Evolutionary conservation across 2,888 invertebrate genomes (phyloP), one percentile per base, ranked within the genome.

Genomic region (Eupithecia tripunctaria): DNA sequence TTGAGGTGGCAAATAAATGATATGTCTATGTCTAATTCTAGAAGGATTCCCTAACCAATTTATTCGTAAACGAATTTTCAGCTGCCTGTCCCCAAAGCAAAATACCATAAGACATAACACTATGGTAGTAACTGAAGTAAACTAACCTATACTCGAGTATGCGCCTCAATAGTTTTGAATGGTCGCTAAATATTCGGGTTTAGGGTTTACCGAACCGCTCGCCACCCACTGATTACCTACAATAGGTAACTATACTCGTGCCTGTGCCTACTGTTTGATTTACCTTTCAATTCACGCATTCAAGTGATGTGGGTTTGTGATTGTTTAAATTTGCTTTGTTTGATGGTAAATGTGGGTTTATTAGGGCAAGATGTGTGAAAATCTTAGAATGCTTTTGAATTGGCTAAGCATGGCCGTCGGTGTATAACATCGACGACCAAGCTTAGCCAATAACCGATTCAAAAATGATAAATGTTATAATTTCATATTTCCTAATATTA

Each of bases 111-210:
- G n/a, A n/a, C n/a, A n/a, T n/a, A n/a, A n/a, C n/a, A n/a, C n/a
- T n/a, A n/a, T n/a, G n/a, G n/a, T n/a, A n/a, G n/a, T n/a, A n/a
- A n/a, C n/a, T n/a, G n/a, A n/a, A n/a, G n/a, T n/a, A n/a, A n/a
- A n/a, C n/a, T n/a, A n/a, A n/a, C n/a, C n/a, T n/a, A n/a, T n/a
- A n/a, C n/a, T n/a, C n/a, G n/a, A n/a, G n/a, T n/a, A n/a, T n/a
- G n/a, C n/a, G n/a, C n/a, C n/a, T n/a, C 6, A 25, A 43, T 10
- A 5, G 56, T 4, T 25, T 60, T n/a, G 29, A 21, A 64, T 65
- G 47, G 47, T 14, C 65, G 64, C 73, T 79, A 84, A 83, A 81
- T 82, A 79, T 79, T 73, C 70, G 74, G 68, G 73, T 80, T 78
- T 74, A 75, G 78, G 66, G 75, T 75, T 77, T 74, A 64, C 59